Evolutionary conservation across 2,113 vertebrate species (phyloP), one percentile per base, ranked within the genome.

Genomic region (Tyto alba): DNA sequence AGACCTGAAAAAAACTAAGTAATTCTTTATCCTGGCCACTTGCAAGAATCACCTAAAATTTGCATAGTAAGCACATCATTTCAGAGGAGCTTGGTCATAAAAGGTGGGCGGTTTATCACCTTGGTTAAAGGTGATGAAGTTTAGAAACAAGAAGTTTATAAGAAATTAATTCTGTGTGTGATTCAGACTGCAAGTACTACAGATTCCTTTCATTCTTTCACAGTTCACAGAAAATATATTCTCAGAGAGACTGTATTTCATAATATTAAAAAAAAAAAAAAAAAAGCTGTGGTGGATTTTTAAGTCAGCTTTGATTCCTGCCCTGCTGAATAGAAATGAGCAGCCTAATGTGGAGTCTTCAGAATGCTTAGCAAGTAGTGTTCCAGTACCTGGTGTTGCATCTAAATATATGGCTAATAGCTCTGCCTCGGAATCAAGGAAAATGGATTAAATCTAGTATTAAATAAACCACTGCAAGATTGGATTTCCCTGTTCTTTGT

Each of bases 231-330:
- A 92, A 95, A 93, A 89, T 91, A 85, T 16, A 83, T 88, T 95
- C 63, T 97, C 68, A 57, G 89, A 94, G 57, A 83, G 76, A 86
- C 85, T 62, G 22, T 91, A 64, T 93, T 95, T 92, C 79, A 80
- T 68, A 55, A 86, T 88, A 74, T 62, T 40, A 43, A 2, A 32
- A 29, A 81, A 75, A 92, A 64, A 74, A 36, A 67, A 53, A 17
- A 48, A 17, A n/a, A 57, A 53, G 10, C 69, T 59, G 9, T 50
- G 1, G 73, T 62, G 90, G 69, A 72, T 96, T 89, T 96, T 94
- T 89, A 92, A 93, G 91, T 94, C 84, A 83, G 76, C 93, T 88
- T 92, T 95, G 68, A 96, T 96, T 96, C 90, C 48, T 95, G 59
- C 47, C 73, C 84, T 85, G 67, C 68, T 78, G 40, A 93, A 76